Evolutionary conservation across 1,140 invertebrate species (phyloP).

Genomic region (Drosophila sproati): DNA sequence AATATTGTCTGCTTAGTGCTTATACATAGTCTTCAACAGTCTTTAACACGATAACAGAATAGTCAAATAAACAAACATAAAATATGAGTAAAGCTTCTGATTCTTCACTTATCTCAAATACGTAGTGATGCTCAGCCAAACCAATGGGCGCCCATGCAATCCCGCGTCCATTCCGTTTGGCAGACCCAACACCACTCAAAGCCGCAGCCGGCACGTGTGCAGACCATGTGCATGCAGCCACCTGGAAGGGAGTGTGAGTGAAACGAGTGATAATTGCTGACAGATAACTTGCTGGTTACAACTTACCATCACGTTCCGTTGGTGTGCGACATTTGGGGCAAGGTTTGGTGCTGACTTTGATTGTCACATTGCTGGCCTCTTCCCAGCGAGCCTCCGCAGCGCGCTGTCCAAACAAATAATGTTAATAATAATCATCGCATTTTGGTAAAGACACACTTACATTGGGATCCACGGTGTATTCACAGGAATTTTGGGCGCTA

Average conservation of each 20-base stretch:
- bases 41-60: constrained; percentile 31
- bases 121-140: constrained; percentile 87
- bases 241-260: constrained; percentile 85
- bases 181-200: constrained; percentile 96
- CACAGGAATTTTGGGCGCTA: constrained; percentile 77
- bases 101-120: no score
- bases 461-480: constrained; percentile 88
- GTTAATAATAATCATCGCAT: not conserved
- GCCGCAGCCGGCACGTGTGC: constrained; percentile 88
- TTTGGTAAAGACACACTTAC: constrained; percentile 75
- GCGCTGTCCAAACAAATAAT: constrained; percentile 54
- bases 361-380: constrained; percentile 89
- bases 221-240: constrained; percentile 95
- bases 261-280: constrained; percentile 13
- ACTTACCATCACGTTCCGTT: constrained; percentile 92
- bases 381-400: constrained; percentile 90
- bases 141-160: constrained; percentile 95
- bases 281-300: constrained; percentile 10
- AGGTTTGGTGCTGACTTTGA: constrained; percentile 93
- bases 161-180: constrained; percentile 92
- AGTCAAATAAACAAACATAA: constrained; percentile 48
- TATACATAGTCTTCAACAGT: constrained; percentile 19
- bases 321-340: constrained; percentile 95
- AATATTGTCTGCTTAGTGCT: not conserved
- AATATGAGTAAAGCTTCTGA: constrained; percentile 4